Evolutionary conservation across 1,140 invertebrate genomes (phyloP).

Genomic region (Bombus vancouverensis): DNA sequence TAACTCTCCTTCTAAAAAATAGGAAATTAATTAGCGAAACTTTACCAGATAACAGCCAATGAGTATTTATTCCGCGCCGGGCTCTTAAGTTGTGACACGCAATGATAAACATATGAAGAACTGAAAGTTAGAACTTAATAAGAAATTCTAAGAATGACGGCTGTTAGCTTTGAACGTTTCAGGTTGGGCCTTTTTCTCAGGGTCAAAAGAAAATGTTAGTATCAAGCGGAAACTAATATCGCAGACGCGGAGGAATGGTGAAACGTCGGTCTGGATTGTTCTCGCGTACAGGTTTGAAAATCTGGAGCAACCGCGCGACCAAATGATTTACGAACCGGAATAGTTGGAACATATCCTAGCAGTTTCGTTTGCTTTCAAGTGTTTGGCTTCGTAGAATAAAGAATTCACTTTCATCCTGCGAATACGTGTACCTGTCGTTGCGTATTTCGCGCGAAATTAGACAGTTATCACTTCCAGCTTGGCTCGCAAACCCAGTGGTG

Average conservation of each 20-base stretch:
- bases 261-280: slow-evolving; percentile 16
- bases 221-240: slow-evolving; percentile 1
- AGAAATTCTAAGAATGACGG: slow-evolving; percentile 2
- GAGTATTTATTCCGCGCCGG: neutral
- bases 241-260: neutral
- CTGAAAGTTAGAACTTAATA: too few relatives aligned
- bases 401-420: slow-evolving; percentile 63
- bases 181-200: neutral
- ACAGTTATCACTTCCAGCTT: slow-evolving; percentile 27
- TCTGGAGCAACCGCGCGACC: slow-evolving; percentile 46
- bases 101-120: neutral
- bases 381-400: neutral
- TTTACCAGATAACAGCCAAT: neutral
- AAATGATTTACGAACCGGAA: slow-evolving; percentile 59
- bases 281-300: slow-evolving; percentile 28
- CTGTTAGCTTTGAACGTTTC: neutral
- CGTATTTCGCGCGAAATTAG: slow-evolving; percentile 46
- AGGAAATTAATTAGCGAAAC: neutral
- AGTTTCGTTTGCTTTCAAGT: slow-evolving; percentile 7
- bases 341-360: neutral
- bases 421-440: neutral
- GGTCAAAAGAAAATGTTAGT: neutral
- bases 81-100: neutral
- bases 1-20: neutral
- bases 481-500: neutral